Evolutionary conservation across 2,797 vertebrate genomes (phyloP).

Genomic region (Halcyon smyrnensis): DNA sequence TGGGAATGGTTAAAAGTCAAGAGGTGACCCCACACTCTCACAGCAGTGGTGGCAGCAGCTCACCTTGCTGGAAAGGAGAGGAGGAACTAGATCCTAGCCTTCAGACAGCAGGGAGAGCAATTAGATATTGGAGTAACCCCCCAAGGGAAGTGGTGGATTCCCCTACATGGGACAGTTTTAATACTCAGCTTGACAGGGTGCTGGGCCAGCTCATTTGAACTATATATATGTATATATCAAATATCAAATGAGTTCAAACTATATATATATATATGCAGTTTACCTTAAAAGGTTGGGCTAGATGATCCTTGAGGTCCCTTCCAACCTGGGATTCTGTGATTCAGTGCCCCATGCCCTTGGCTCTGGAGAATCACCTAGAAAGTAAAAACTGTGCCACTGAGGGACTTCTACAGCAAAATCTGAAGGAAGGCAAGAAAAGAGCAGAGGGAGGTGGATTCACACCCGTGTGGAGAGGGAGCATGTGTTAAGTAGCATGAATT

Average conservation of each 20-base stretch:
- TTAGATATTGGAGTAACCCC: too few species aligned
- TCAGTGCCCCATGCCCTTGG: background rate
- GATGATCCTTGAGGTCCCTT: too few species aligned
- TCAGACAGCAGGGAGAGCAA: background rate
- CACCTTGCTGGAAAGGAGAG: background rate
- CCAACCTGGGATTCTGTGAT: too few species aligned
- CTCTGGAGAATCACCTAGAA: background rate
- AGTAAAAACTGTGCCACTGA: background rate
- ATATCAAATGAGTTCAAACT: too few species aligned
- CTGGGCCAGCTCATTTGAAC: too few species aligned
- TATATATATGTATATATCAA: too few species aligned
- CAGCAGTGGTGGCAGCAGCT: background rate
- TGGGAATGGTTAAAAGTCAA: background rate
- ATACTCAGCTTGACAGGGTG: too few species aligned
- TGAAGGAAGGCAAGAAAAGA: background rate
- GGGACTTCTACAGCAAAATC: background rate
- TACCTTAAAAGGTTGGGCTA: too few species aligned
- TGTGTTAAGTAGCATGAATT: background rate
- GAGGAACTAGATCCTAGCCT: background rate
- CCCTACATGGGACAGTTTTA: too few species aligned
- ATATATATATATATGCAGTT: too few species aligned
- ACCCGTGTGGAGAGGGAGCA: background rate
- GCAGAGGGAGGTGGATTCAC: background rate
- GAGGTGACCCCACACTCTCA: rapidly evolving
- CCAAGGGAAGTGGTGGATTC: too few species aligned